A percentile compares a stretch with the other conserved stretches of the same genome.
Evolutionary conservation across 2,113 vertebrate genomes (phyloP).

Genomic region (Notothenia rossii): DNA sequence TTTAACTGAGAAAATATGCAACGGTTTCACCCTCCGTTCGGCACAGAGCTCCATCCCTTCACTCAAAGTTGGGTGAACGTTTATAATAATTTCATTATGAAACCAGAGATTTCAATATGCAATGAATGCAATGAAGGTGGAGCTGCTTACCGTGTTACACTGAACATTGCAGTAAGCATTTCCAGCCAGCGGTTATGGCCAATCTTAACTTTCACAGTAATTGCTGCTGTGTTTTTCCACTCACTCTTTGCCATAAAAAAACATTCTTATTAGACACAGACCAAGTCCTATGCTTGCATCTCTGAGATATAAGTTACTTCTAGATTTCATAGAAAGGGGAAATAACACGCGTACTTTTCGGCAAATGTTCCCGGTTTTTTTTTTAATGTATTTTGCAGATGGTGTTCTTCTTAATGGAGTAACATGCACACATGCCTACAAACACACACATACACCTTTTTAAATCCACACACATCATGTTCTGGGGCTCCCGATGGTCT

Average conservation of each 20-base stretch:
- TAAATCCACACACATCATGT: conserved; percentile 1
- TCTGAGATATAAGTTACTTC: not conserved
- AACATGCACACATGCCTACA: not conserved
- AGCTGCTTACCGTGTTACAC: conserved; percentile 66
- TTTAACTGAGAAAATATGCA: conserved; percentile 76
- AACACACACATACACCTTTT: not conserved
- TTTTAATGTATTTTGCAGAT: conserved; percentile 9
- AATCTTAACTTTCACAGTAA: conserved; percentile 64
- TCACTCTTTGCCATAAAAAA: conserved; percentile 52
- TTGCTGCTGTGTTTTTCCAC: conserved; percentile 66
- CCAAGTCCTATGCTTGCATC: conserved; percentile 1
- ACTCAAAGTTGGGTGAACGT: conserved; percentile 47
- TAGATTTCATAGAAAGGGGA: conserved; percentile 11
- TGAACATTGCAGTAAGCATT: conserved; percentile 64
- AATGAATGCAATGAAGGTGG: conserved; percentile 30
- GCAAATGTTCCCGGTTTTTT: not conserved
- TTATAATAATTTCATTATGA: conserved; percentile 70
- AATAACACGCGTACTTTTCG: not conserved
- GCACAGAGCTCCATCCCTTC: conserved; percentile 29
- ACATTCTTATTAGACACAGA: conserved; percentile 39
- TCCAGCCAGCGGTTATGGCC: conserved; percentile 61
- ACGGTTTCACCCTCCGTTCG: conserved; percentile 39
- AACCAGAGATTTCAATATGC: conserved; percentile 71
- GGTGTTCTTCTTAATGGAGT: not conserved
- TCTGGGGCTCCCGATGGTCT: conserved; percentile 13